A percentile compares a stretch with the other conserved stretches of the same genome.
phyloP scores from a whole-genome alignment of 1,140 invertebrate species.

The Samia ricini region DNA sequence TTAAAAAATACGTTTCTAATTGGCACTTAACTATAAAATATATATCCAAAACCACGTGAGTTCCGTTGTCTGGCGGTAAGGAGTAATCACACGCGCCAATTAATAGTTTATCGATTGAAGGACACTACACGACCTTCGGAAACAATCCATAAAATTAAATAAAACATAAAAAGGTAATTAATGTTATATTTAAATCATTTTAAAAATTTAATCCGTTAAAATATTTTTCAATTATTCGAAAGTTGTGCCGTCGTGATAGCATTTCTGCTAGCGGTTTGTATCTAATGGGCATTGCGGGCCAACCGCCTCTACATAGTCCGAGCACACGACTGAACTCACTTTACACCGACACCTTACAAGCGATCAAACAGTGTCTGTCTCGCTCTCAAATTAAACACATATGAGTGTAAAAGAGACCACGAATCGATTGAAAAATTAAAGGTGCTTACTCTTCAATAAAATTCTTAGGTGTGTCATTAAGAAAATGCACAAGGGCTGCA shows the following conservation, averaged over 20 bases:
- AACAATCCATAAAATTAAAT: slow-evolving; percentile 53
- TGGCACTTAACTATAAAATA: slow-evolving; percentile 58
- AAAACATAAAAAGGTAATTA: slow-evolving; percentile 54
- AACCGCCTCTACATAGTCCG: slow-evolving; percentile 43
- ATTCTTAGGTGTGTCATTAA: slow-evolving; percentile 44
- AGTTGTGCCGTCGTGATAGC: slow-evolving; percentile 68
- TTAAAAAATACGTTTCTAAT: slow-evolving; percentile 51
- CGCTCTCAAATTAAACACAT: slow-evolving; percentile 22
- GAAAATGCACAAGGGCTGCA: slow-evolving; percentile 50
- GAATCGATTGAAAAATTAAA: slow-evolving; percentile 65
- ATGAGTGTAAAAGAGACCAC: slow-evolving; percentile 27
- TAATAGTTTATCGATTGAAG: slow-evolving; percentile 75
- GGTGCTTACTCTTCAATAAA: slow-evolving; percentile 53
- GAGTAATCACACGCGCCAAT: slow-evolving; percentile 59
- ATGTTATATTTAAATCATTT: slow-evolving; percentile 60
- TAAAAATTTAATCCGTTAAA: slow-evolving; percentile 44
- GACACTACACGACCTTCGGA: slow-evolving; percentile 67
- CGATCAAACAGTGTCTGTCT: slow-evolving; percentile 25
- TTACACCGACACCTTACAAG: slow-evolving; percentile 18
- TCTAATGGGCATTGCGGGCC: slow-evolving; percentile 61
- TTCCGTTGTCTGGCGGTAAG: slow-evolving; percentile 46
- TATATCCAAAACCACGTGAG: slow-evolving; percentile 56
- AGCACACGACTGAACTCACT: slow-evolving; percentile 47
- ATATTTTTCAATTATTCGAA: slow-evolving; percentile 61
- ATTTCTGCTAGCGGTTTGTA: slow-evolving; percentile 62